Base-by-base conservation (phyloP, 92 coral and sea anemone species). In the Porites cylindrica region DNA sequence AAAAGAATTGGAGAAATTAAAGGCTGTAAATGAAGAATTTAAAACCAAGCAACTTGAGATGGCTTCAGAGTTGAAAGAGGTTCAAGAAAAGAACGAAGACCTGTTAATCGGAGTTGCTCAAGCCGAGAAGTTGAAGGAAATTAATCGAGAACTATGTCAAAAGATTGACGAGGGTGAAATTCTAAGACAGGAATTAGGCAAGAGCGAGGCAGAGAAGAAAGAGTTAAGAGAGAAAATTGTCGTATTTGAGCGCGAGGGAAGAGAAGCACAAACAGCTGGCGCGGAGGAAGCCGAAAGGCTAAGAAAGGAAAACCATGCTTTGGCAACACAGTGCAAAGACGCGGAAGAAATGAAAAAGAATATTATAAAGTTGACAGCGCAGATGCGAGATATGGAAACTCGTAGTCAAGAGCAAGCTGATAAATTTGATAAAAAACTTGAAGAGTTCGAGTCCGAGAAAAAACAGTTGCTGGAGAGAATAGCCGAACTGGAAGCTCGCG, bases 381-480 rank as follows among this genome's bases (percentile, higher is more conserved):
- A 88, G 72, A 74, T 95, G 75, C 93, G 98, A 26, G 96, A 92
- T 66, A 87, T 91, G 50, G 98, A 93, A 70, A 90, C 77, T 10
- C 74, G 64, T 43, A 87, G 91, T 63, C 86, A 81, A 4, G 80
- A 85, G 11, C 91, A 92, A 69, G 68, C 83, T 29, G 90, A 88
- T 63, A 79, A 76, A 47, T 73, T 93, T 80, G 90, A 86, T 54
- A 89, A 82, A 50, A 85, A 84, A 65, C 72, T 93, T n/a, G 86
- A 90, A 21, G 79, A 86, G 51, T 26, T 88, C 54, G 82, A 80
- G 32, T 87, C 80, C 12, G 95, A 91, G 91, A 95, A 93, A 59
- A 79, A 91, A 12, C 93, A 90, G 67, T 85, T 95, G 18, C 93
- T 87, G 24, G 84, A 89, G 59, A 86, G 85, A 21, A 74, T 89